A percentile compares a stretch with the other conserved stretches of the same genome.
Conservation (phyloP, 2,797 vertebrate genomes). For the Notolabrus celidotus region DNA sequence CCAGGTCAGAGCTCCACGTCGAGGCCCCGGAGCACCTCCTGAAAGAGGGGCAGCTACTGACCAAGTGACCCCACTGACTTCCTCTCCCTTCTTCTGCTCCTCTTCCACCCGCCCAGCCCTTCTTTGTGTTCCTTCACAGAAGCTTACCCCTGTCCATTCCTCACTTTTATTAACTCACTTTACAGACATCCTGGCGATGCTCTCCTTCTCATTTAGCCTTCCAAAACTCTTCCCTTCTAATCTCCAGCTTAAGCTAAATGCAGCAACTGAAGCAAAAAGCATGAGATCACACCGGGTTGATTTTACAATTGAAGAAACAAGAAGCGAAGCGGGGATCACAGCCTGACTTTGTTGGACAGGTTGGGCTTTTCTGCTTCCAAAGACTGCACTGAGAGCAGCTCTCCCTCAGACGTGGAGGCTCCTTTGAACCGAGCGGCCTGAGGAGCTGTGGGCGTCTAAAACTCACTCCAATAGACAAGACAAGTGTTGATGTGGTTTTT, state of each 20-base stretch:
- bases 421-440: too few species aligned
- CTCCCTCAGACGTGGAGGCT: conserved; percentile 2
- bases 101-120: background rate
- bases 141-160: conserved; percentile 6
- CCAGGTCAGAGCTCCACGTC: conserved; percentile 65
- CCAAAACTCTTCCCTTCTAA: conserved; percentile 6
- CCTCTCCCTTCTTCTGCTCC: conserved; percentile 18
- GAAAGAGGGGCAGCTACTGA: conserved; percentile 45
- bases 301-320: conserved; percentile 20
- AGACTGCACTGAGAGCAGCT: conserved; percentile 28
- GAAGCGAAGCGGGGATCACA: conserved; percentile 8
- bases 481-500: background rate
- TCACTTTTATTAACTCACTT: conserved; percentile 24
- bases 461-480: background rate
- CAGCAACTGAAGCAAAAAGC: conserved; percentile 11
- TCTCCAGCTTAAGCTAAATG: conserved; percentile 17
- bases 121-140: conserved; percentile 26
- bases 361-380: conserved; percentile 20
- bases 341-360: conserved; percentile 27
- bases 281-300: conserved; percentile 5
- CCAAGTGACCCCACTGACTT: conserved; percentile 48
- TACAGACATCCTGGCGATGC: background rate
- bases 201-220: background rate
- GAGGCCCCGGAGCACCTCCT: conserved; percentile 48
- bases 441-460: conserved; percentile 13